Evolutionary conservation across 2,797 vertebrate species (phyloP).

Genomic region (Sparus aurata): DNA sequence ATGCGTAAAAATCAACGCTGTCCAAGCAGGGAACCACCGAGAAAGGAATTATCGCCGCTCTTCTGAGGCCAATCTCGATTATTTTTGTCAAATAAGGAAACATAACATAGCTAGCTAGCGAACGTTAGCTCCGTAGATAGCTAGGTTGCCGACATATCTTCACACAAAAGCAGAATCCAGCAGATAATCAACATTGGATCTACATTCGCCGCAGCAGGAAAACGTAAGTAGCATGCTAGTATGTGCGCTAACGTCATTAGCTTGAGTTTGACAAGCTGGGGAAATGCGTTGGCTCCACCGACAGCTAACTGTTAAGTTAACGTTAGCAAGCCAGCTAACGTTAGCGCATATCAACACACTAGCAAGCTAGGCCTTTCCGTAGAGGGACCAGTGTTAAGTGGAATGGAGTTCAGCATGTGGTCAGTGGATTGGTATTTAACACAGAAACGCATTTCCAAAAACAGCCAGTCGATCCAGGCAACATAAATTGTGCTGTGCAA

Average conservation of each 20-base stretch:
- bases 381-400: constrained; percentile 56
- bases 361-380: constrained; percentile 70
- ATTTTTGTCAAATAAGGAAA: constrained; percentile 83
- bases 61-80: constrained; percentile 85
- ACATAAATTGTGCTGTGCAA: constrained; percentile 36
- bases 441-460: constrained; percentile 49
- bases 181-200: constrained; percentile 73
- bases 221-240: constrained; percentile 82
- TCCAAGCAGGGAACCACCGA: constrained; percentile 87
- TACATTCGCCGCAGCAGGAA: constrained; percentile 73
- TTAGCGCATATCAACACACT: constrained; percentile 68
- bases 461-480: constrained; percentile 5
- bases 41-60: constrained; percentile 87
- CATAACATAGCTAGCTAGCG: constrained; percentile 76
- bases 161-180: constrained; percentile 58
- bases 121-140: constrained; percentile 70
- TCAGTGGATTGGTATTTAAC: constrained; percentile 70
- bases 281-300: constrained; percentile 45
- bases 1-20: constrained; percentile 86
- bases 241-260: constrained; percentile 75
- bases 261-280: constrained; percentile 70
- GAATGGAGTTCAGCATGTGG: constrained; percentile 71
- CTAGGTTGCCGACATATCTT: constrained; percentile 65
- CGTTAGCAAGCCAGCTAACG: constrained; percentile 61
- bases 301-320: constrained; percentile 68